Evolutionary conservation across 2,888 invertebrate species (phyloP), one percentile per base, ranked within the genome.

Genomic region (Plutella xylostella): DNA sequence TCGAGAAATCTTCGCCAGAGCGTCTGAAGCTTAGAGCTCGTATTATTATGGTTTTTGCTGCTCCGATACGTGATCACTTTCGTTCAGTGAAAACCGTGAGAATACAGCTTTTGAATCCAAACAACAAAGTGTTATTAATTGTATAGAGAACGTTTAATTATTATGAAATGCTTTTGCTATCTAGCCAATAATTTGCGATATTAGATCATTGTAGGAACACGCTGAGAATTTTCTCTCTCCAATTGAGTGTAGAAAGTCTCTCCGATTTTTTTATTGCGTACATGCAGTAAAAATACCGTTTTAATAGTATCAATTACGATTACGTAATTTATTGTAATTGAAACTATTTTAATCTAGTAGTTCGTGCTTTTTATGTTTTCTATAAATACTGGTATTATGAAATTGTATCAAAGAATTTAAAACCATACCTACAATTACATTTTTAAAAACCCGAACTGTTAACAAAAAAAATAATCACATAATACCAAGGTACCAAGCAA

Each of bases 21-120:
- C 37, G 20, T 15, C 33, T 33, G n/a, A 33, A 33, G 15, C 33
- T 33, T n/a, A n/a, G n/a, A n/a, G n/a, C 7, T 39, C 15, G 9
- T 25, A 30, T 41, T 41, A 41, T 51, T 45, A 48, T 9, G 43
- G 49, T 55, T 58, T 54, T 60, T 57, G 47, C 42, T 46, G 45
- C 48, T 45, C 50, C 50, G 48, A 54, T 49, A 48, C 52, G 52
- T 50, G 52, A 55, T 65, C 68, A 64, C 72, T 72, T 69, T 72
- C 70, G 55, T 67, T 64, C 31, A 58, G 62, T 64, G 68, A 68
- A 70, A 72, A 66, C 60, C 65, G 67, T 74, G 73, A 51, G 72
- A 73, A 56, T 50, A 19, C 14, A 21, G 25, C 37, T 20, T 18
- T 39, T 17, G 21, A 22, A 22, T 21, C n/a, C n/a, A 6, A 21